Base-by-base conservation (phyloP, 2,113 vertebrate genomes). In the Podilymbus podiceps region DNA sequence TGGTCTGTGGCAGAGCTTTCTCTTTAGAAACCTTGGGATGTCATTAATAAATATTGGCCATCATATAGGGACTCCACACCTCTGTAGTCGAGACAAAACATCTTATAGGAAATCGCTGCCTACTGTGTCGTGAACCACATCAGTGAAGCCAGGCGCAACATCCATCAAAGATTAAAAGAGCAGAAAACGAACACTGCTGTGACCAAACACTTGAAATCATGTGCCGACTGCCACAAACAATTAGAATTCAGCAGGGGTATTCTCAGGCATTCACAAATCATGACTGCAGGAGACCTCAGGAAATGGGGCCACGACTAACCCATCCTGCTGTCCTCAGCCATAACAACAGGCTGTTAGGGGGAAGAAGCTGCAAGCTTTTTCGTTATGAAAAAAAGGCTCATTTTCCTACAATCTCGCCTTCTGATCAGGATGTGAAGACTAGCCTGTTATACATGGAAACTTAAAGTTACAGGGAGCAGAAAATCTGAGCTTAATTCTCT, bases 121-220 rank as follows among this genome's bases (percentile, higher is more conserved):
- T 94, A 97, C 95, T 97, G 97, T 88, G 94, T 93, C 1, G 0
- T 38, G 92, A 97, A 90, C 79, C 90, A 92, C 95, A 97, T 97
- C 96, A 96, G 96, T 96, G 95, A 97, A 97, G 81, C 93, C 89
- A 96, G 95, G 97, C 93, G 33, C 83, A 80, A 96, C 97, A 97
- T 97, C 96, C 93, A 96, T 97, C 97, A 97, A 97, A 98, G 97
- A 98, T 98, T 97, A 97, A 98, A 98, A 97, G 95, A 94, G 66
- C 95, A 95, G 97, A 95, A 97, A 97, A 97, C 22, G 92, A 95
- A 95, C 88, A 97, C 97, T 95, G 97, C 97, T 98, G 96, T 96
- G 97, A 97, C 94, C 95, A 96, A 97, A 95, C 96, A 97, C 95
- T 95, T 88, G 95, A 93, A 97, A 97, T 97, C 96, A 95, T 97